phyloP scores from a whole-genome alignment of 2,797 vertebrate genomes.

The Scyliorhinus canicula region DNA sequence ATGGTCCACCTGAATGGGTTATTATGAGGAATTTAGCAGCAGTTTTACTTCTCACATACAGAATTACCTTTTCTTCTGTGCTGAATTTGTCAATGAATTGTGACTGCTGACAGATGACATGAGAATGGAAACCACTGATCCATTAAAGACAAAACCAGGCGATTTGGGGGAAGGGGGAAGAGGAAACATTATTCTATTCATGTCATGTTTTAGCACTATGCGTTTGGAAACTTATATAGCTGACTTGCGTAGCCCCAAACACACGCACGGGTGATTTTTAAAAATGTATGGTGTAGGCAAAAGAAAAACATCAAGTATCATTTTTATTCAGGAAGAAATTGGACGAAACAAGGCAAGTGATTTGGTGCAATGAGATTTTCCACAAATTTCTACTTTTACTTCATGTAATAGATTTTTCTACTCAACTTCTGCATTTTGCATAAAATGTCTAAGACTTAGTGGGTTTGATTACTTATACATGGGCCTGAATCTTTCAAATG shows the following conservation, averaged over 20 bases:
- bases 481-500: no score
- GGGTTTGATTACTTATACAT: not conserved
- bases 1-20: constrained; percentile 16
- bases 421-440: not conserved
- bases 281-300: not conserved
- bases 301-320: not conserved
- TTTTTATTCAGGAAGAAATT: not conserved
- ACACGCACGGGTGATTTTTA: not conserved
- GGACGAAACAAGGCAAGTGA: not conserved
- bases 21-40: constrained; percentile 12
- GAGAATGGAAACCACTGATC: constrained; percentile 29
- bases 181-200: constrained; percentile 1
- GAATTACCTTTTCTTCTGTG: constrained; percentile 25
- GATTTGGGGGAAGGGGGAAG: not conserved
- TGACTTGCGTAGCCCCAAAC: not conserved
- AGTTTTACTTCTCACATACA: constrained; percentile 24
- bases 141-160: not conserved
- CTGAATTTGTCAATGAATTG: constrained; percentile 17
- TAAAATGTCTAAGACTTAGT: not conserved
- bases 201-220: not conserved
- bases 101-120: constrained; percentile 28
- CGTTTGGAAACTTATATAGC: not conserved
- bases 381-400: not conserved
- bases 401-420: not conserved
- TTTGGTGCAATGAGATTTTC: not conserved